phyloP scores from a whole-genome alignment of 23 tunicate species.

The Diplosoma virens region DNA sequence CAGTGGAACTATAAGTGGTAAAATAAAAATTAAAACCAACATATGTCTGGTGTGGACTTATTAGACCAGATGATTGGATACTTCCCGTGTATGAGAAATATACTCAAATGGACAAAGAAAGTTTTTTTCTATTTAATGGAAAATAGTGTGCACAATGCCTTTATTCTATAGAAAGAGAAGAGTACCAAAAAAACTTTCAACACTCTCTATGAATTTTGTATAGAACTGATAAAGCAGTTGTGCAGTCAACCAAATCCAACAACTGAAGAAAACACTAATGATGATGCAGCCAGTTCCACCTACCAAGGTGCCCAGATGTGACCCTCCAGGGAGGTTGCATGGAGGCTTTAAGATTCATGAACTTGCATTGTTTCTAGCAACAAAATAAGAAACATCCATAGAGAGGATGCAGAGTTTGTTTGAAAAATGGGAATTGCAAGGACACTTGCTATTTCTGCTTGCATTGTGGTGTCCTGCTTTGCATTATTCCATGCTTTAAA shows the following conservation, averaged over 20 bases:
- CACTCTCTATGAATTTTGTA: neutral
- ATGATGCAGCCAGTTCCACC: neutral
- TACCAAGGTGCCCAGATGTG: neutral
- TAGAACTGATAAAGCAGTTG: conserved; percentile 9
- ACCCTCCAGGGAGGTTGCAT: neutral
- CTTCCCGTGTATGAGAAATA: conserved; percentile 18
- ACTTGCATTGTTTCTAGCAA: neutral
- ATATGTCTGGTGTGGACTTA: conserved; percentile 28
- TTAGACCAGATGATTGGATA: conserved; percentile 23
- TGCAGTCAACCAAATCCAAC: neutral
- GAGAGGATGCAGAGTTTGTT: conserved; percentile 19
- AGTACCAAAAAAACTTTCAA: neutral
- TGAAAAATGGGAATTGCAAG: neutral
- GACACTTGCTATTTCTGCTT: conserved; percentile 5
- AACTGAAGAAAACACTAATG: conserved; percentile 5
- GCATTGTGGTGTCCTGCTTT: conserved; percentile 18
- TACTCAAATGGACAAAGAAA: conserved; percentile 28
- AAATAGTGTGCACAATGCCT: conserved; percentile 16
- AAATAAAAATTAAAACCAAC: conserved; percentile 39
- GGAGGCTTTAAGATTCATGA: conserved; percentile 7
- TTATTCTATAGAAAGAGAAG: conserved; percentile 13
- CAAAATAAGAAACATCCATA: neutral
- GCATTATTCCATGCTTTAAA: conserved; percentile 3
- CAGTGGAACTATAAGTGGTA: too few relatives aligned
- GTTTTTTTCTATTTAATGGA: conserved; percentile 17